A percentile compares a stretch with the other conserved stretches of the same genome.
phyloP scores from a whole-genome alignment of 2,113 vertebrate genomes.

The Hypanus sabinus region DNA sequence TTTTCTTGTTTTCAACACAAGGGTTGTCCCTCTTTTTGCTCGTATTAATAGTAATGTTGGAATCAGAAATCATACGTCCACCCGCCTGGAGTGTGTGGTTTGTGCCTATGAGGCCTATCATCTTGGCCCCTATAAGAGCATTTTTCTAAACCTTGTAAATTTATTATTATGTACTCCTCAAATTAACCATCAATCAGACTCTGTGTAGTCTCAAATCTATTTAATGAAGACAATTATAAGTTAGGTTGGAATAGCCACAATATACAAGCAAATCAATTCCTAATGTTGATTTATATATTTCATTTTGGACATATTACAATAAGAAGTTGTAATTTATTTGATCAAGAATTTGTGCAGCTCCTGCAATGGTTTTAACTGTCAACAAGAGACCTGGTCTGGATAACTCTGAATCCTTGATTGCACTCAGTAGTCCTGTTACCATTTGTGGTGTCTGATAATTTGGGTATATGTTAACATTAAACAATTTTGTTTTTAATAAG shows the following conservation, averaged over 20 bases:
- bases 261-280: background rate
- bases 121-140: background rate
- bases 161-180: background rate
- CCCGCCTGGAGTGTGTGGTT: background rate
- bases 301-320: background rate
- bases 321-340: background rate
- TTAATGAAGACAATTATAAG: background rate
- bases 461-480: background rate
- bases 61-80: background rate
- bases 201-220: background rate
- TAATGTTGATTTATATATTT: too few relatives aligned
- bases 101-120: background rate
- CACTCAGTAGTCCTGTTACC: background rate
- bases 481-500: background rate
- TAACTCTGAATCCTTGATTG: background rate
- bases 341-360: background rate
- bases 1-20: background rate
- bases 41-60: background rate
- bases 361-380: background rate
- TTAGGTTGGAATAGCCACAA: background rate
- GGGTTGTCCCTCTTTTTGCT: background rate
- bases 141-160: background rate
- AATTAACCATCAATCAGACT: background rate
- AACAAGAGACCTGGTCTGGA: background rate
- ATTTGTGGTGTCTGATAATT: background rate